A percentile compares a stretch with the other conserved stretches of the same genome.
phyloP scores from a whole-genome alignment of 2,113 vertebrate species.

The Theropithecus gelada region DNA sequence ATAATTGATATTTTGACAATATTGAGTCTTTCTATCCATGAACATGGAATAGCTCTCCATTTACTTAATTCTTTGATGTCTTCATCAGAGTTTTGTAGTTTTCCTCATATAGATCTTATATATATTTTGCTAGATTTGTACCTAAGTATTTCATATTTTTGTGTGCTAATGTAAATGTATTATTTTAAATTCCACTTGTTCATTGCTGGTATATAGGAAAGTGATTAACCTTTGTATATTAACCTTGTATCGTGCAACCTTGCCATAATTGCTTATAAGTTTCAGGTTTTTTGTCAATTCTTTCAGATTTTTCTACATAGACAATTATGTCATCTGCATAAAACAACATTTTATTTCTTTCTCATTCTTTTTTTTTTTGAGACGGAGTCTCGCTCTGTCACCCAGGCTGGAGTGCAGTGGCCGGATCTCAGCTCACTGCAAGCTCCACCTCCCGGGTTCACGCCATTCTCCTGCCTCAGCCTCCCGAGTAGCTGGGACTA shows the following conservation, averaged over 20 bases:
- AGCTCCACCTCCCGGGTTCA: too few relatives aligned
- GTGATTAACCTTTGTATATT: background rate
- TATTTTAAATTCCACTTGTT: background rate
- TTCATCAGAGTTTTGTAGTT: background rate
- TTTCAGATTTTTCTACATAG: background rate
- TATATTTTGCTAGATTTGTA: background rate
- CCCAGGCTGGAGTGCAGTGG: too few relatives aligned
- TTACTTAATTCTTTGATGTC: background rate
- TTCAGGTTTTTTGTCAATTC: background rate
- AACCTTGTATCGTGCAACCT: background rate
- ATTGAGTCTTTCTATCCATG: background rate
- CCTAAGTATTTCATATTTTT: background rate
- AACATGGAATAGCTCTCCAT: background rate
- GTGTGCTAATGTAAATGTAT: background rate
- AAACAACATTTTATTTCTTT: background rate
- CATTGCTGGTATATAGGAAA: background rate
- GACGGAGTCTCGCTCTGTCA: too few relatives aligned
- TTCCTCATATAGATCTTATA: background rate
- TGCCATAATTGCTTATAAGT: background rate
- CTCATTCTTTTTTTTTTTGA: background rate
- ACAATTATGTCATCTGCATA: background rate
- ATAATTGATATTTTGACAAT: background rate
- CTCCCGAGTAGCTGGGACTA: too few relatives aligned
- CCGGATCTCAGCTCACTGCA: too few relatives aligned
- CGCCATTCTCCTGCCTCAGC: too few relatives aligned